Percentiles rank a stretch among this genome's conserved stretches.
These are phyloP conservation scores for Solenopsis fugax DNA, from an alignment of 1,140 invertebrate species.

Conservation along the genomic window DNA sequence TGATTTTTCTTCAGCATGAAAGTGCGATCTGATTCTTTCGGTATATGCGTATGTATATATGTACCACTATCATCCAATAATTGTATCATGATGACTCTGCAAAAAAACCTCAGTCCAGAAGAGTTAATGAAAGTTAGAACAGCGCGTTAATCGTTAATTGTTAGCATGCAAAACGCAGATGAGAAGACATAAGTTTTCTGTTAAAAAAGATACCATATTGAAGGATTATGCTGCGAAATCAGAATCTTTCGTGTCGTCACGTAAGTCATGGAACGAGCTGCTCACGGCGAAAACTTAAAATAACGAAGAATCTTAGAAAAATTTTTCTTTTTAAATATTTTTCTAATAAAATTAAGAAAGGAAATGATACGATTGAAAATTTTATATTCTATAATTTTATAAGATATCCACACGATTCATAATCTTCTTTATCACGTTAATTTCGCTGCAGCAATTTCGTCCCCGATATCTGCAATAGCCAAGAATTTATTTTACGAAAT, in stretches of 20 bases:
- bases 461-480: constrained; percentile 8
- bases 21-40: constrained; percentile 31
- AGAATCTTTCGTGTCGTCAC: not conserved
- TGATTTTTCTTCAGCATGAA: not conserved
- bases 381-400: not conserved
- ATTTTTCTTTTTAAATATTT: not conserved
- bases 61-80: constrained; percentile 51
- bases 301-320: not conserved
- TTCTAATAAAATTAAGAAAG: not conserved
- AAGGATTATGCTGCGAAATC: not conserved
- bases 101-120: constrained; percentile 70
- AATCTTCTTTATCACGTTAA: constrained; percentile 15
- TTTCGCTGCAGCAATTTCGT: not conserved
- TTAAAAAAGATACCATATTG: constrained; percentile 8
- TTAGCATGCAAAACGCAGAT: constrained; percentile 78
- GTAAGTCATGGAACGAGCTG: constrained; percentile 5
- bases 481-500: constrained; percentile 1
- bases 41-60: not conserved
- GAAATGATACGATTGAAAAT: not conserved
- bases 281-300: not conserved
- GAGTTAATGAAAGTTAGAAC: constrained; percentile 83
- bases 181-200: constrained; percentile 65
- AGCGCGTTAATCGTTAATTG: constrained; percentile 78
- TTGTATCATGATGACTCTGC: constrained; percentile 64
- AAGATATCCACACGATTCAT: not conserved